phyloP scores from a whole-genome alignment of 1,140 invertebrate genomes.

The Heliconius congener region DNA sequence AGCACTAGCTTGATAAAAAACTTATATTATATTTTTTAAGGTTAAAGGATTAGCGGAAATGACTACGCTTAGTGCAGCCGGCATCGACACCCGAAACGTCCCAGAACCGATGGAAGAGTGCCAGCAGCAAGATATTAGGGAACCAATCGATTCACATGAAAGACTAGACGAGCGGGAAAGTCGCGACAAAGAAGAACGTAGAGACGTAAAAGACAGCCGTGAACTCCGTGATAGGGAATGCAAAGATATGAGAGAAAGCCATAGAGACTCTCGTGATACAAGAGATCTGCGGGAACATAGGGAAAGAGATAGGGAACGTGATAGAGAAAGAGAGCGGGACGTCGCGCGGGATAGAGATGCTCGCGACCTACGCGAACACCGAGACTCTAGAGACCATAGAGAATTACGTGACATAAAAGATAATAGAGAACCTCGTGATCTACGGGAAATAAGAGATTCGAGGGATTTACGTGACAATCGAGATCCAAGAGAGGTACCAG shows the following conservation, averaged over 20 bases:
- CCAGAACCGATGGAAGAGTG: slow-evolving; percentile 77
- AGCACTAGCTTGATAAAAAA: neutral
- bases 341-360: slow-evolving; percentile 54
- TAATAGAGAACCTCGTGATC: slow-evolving; percentile 55
- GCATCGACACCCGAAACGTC: slow-evolving; percentile 73
- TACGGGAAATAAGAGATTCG: slow-evolving; percentile 59
- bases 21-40: slow-evolving; percentile 55
- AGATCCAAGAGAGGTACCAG: slow-evolving; percentile 64
- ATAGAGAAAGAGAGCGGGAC: slow-evolving; percentile 56
- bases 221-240: slow-evolving; percentile 63
- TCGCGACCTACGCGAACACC: slow-evolving; percentile 50
- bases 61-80: slow-evolving; percentile 88
- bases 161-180: slow-evolving; percentile 58
- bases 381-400: slow-evolving; percentile 53
- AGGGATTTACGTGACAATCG: slow-evolving; percentile 58
- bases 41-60: slow-evolving; percentile 95
- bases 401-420: slow-evolving; percentile 62
- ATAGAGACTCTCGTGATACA: slow-evolving; percentile 59
- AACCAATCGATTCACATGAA: slow-evolving; percentile 59
- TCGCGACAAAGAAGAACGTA: slow-evolving; percentile 66
- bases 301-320: slow-evolving; percentile 56
- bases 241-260: slow-evolving; percentile 58
- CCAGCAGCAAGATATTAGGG: slow-evolving; percentile 62
- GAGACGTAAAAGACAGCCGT: slow-evolving; percentile 60
- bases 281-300: slow-evolving; percentile 59